Conservation (phyloP, 2,888 invertebrate species). For the Caenorhabditis macrosperma region DNA sequence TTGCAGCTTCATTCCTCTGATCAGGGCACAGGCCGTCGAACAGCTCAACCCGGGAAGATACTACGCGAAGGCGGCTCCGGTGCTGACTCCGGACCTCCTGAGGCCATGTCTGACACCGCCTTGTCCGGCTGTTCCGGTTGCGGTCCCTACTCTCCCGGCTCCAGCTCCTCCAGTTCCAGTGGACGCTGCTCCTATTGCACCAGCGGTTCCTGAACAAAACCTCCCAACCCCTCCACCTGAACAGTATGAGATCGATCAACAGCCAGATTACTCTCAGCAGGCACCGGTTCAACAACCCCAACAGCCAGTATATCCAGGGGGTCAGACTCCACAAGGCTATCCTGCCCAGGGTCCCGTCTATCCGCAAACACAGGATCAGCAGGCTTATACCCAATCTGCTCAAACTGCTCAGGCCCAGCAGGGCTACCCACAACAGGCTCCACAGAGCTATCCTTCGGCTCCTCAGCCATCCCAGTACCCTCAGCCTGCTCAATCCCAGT, state of each 20-base stretch:
- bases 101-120: slow-evolving; percentile 43
- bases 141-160: slow-evolving; percentile 2
- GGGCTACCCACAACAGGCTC: slow-evolving; percentile 7
- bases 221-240: slow-evolving; percentile 55
- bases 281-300: slow-evolving; percentile 2
- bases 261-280: slow-evolving; percentile 15
- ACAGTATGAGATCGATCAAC: neutral
- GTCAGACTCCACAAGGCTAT: slow-evolving; percentile 22
- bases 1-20: slow-evolving; percentile 11
- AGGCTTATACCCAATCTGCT: slow-evolving; percentile 10
- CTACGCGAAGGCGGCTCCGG: slow-evolving; percentile 54
- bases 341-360: slow-evolving; percentile 14
- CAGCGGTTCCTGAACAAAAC: slow-evolving; percentile 16
- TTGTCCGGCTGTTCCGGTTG: slow-evolving; percentile 25
- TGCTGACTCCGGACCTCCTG: slow-evolving; percentile 45
- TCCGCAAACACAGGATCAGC: slow-evolving; percentile 19
- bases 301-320: slow-evolving; percentile 31
- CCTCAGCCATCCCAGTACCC: neutral
- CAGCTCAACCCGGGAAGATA: slow-evolving; percentile 55
- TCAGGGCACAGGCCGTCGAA: slow-evolving; percentile 18
- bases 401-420: neutral
- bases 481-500: neutral
- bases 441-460: slow-evolving; percentile 13
- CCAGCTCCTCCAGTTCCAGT: slow-evolving; percentile 31
- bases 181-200: slow-evolving; percentile 6